Base-by-base conservation (phyloP, 2,113 vertebrate species). In the Tilapia sparmanii region DNA sequence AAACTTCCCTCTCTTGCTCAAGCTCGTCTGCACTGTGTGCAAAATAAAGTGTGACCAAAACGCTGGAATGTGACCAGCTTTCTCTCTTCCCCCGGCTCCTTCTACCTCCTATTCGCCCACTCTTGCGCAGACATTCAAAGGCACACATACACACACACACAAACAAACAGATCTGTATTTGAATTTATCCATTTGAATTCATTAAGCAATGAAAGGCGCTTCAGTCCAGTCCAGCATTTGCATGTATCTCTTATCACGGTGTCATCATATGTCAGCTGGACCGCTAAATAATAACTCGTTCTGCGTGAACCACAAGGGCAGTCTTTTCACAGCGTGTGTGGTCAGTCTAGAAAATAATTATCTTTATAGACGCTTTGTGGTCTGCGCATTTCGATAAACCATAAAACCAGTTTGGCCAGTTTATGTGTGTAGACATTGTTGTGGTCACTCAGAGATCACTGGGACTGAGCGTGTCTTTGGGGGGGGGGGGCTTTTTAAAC, bases 171-270 rank as follows among this genome's bases (percentile, higher is more conserved):
- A 81, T 66, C 42, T 87, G 86, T 89, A 84, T 88, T 87, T 89
- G 78, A 91, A 86, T 90, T 40, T 47, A 63, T 86, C 82, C 54
- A 90, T 95, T 89, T 93, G 85, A 95, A 93, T 93, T 85, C 29
- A 83, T n/a, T 7, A 4, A 76, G 76, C 54, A 84, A 88, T 93
- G 86, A 95, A 93, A 89, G 92, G 66, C 31, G 6, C 90, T 81
- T 90, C 90, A 91, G 92, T 94, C 24, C 10, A 16, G 45, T 57
- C 40, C 40, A 76, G 68, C 54, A 91, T 94, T 94, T 90, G 89
- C 91, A 91, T 95, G 61, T 84, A 22, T 42, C 86, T 85, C 61
- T 89, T 89, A 90, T 92, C 90, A 71, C 10, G 10, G 68, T 63
- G n/a, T 84, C 90, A 87, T 91, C 91, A 54, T 86, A 86, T 76